These are phyloP conservation scores for Stenichneumon culpator DNA, from an alignment of 2,888 invertebrate species.

Conservation along the genomic window DNA sequence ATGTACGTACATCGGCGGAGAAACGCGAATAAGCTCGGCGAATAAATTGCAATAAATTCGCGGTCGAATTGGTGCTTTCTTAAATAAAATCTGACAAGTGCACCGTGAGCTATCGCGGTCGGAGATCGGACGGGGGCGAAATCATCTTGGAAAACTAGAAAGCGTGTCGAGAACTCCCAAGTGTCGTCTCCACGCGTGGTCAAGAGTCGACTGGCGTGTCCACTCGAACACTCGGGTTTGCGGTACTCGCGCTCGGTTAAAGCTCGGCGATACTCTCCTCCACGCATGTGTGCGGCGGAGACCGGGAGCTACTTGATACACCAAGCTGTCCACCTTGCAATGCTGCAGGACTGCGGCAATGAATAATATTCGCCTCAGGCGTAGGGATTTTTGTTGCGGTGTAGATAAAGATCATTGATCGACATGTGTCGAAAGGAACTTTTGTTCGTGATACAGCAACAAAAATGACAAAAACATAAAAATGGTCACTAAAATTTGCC, in stretches of 20 bases:
- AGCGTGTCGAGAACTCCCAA: slow-evolving; percentile 49
- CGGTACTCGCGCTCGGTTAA: slow-evolving; percentile 18
- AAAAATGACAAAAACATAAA: not conserved
- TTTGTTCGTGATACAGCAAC: not conserved
- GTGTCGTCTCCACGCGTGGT: slow-evolving; percentile 22
- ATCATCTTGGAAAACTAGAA: slow-evolving; percentile 51
- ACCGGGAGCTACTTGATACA: not conserved
- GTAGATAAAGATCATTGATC: not conserved
- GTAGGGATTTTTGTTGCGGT: not conserved
- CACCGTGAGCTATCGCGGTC: not conserved
- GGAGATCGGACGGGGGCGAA: slow-evolving; percentile 23
- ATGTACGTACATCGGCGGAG: slow-evolving; percentile 45
- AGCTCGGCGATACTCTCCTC: slow-evolving; percentile 31
- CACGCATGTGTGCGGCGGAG: not conserved
- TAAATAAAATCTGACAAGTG: not conserved
- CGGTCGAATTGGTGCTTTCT: not conserved
- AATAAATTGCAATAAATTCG: slow-evolving; percentile 55
- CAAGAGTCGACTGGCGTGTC: slow-evolving; percentile 38
- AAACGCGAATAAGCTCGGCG: slow-evolving; percentile 39
- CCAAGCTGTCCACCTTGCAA: not conserved
- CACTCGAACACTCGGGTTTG: slow-evolving; percentile 55
- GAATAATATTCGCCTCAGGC: not conserved
- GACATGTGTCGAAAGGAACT: not conserved
- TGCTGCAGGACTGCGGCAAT: not conserved
- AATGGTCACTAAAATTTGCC: not conserved